Evolutionary conservation across 2,888 invertebrate genomes (phyloP).

Genomic region (Ceramica pisi): DNA sequence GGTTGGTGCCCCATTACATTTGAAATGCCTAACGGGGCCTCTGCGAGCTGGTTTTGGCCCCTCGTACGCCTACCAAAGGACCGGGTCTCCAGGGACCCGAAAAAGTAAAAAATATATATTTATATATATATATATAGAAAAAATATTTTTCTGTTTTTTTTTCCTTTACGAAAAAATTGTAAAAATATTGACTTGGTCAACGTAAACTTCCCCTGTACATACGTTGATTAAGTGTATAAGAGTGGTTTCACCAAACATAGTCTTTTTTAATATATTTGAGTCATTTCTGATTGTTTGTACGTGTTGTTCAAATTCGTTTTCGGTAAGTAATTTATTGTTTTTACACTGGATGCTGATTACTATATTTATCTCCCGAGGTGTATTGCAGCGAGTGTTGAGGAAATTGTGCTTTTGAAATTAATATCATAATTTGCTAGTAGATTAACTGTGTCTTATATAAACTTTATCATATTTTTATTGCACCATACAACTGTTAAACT

Average conservation of each 20-base stretch:
- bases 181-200: conserved; percentile 31
- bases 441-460: not conserved
- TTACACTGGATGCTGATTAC: conserved; percentile 64
- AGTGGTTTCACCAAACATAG: conserved; percentile 73
- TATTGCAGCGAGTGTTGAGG: conserved; percentile 50
- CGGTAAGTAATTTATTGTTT: conserved; percentile 68
- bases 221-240: conserved; percentile 62
- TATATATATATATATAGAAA: too few relatives aligned
- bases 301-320: conserved; percentile 65
- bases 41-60: too few relatives aligned
- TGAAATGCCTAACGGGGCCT: too few relatives aligned
- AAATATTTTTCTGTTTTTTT: not conserved
- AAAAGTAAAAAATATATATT: too few relatives aligned
- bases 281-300: conserved; percentile 66
- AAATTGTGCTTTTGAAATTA: conserved; percentile 41
- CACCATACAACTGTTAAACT: not conserved
- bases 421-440: conserved; percentile 49
- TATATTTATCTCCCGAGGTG: conserved; percentile 61
- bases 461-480: conserved; percentile 23
- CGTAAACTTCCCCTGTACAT: conserved; percentile 46
- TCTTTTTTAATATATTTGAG: conserved; percentile 73
- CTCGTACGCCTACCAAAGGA: too few relatives aligned
- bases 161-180: conserved; percentile 10
- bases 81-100: too few relatives aligned
- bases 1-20: too few relatives aligned